These are phyloP conservation scores for Nephrotoma guestfalica DNA, from an alignment of 2,888 invertebrate species.

Conservation along the genomic window DNA sequence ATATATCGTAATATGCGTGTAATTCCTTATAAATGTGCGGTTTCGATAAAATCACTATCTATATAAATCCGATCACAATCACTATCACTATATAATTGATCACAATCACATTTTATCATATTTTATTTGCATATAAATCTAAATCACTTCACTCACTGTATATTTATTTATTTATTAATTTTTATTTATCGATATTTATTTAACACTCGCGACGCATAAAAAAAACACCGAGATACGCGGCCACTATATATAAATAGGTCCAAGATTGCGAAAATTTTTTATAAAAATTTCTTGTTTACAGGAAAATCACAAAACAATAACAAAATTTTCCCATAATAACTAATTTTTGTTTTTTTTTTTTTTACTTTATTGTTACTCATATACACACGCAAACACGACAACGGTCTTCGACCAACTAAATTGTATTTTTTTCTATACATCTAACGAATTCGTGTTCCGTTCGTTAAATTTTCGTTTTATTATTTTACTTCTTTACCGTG, in stretches of 20 bases:
- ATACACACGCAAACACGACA: slow-evolving; percentile 23
- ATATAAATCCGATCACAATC: background rate
- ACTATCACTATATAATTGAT: background rate
- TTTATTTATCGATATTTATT: no score
- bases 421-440: slow-evolving; percentile 2
- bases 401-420: slow-evolving; percentile 33
- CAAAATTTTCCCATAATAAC: background rate
- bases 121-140: background rate
- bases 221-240: background rate
- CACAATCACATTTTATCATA: background rate
- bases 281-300: background rate
- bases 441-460: background rate
- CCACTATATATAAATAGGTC: background rate
- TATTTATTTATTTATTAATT: no score
- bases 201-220: no score
- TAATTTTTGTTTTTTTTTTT: no score
- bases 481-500: background rate
- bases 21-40: background rate
- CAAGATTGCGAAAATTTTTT: background rate
- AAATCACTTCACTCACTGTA: background rate
- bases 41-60: background rate
- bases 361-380: background rate
- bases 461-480: background rate
- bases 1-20: background rate
- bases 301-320: background rate